These are phyloP conservation scores for Osedax fenrisi DNA, from an alignment of 2,888 invertebrate genomes.

Conservation along the genomic window DNA sequence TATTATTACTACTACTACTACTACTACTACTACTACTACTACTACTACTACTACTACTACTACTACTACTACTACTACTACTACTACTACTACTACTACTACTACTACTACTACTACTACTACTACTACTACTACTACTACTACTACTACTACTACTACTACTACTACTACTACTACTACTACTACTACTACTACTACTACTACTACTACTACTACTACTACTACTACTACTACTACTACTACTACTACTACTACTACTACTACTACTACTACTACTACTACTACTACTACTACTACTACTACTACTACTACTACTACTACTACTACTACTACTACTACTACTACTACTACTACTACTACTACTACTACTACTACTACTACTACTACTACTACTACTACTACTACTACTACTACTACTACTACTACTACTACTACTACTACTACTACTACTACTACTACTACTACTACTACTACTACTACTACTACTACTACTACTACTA, in stretches of 20 bases:
- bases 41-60: conserved; percentile 4
- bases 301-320: conserved; percentile 7
- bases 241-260: conserved; percentile 7
- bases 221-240: conserved; percentile 4
- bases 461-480: neutral
- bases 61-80: conserved; percentile 4
- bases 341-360: conserved; percentile 4
- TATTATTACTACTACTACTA: neutral
- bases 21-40: conserved; percentile 2
- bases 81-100: conserved; percentile 7
- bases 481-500: neutral
- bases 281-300: neutral
- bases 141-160: conserved; percentile 5
- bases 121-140: conserved; percentile 7
- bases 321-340: conserved; percentile 4
- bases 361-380: conserved; percentile 7
- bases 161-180: neutral
- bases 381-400: conserved; percentile 7
- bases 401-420: conserved; percentile 10
- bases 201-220: neutral
- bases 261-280: conserved; percentile 10
- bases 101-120: conserved; percentile 7
- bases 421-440: conserved; percentile 2
- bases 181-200: neutral
- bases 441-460: neutral